phyloP scores from a whole-genome alignment of 92 coral and sea anemone genomes.

The Epizoanthus stellaris region DNA sequence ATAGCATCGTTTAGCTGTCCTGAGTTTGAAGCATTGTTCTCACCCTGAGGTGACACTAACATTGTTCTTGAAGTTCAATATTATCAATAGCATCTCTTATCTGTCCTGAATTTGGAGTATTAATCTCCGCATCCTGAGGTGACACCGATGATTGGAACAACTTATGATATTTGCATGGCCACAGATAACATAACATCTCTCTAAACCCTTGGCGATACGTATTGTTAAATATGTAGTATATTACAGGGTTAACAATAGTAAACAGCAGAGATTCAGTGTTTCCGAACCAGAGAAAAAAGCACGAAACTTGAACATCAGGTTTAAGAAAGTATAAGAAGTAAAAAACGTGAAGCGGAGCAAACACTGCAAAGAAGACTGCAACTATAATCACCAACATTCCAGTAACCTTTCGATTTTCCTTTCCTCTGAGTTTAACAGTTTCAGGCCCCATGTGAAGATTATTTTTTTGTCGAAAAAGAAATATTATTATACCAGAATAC shows the following conservation, averaged over 20 bases:
- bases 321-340: background rate
- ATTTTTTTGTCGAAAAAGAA: background rate
- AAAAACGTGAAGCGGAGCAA: background rate
- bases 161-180: background rate
- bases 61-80: too few relatives aligned
- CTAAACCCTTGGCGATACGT: background rate
- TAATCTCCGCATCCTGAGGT: too few relatives aligned
- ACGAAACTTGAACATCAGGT: slow-evolving; percentile 1
- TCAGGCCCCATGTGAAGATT: background rate
- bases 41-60: too few relatives aligned
- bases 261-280: background rate
- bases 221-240: slow-evolving; percentile 8
- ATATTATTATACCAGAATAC: background rate
- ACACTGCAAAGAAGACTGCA: background rate
- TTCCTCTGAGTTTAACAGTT: background rate
- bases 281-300: background rate
- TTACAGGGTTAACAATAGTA: background rate
- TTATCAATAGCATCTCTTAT: too few relatives aligned
- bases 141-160: too few relatives aligned
- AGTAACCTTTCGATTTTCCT: background rate
- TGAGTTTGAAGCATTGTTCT: too few relatives aligned
- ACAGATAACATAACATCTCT: background rate
- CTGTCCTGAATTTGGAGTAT: too few relatives aligned
- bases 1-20: too few relatives aligned
- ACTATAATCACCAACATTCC: background rate